Conservation (phyloP, 1,140 invertebrate genomes). For the Danaus melanippus region DNA sequence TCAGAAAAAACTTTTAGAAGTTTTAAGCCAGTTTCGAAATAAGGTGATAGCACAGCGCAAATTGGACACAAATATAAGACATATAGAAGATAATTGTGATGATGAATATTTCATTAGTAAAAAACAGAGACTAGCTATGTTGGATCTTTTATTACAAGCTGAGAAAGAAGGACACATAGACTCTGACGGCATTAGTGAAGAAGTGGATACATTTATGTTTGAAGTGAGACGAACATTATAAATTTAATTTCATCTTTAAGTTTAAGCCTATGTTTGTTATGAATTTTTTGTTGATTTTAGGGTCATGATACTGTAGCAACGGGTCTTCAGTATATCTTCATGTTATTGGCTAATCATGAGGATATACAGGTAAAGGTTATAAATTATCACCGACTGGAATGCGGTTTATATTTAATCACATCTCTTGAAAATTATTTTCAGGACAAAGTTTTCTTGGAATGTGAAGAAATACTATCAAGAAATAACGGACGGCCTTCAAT, state of each 20-base stretch:
- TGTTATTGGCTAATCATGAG: conserved; percentile 76
- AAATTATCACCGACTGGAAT: too few species aligned
- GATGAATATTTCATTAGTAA: conserved; percentile 23
- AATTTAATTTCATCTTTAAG: background rate
- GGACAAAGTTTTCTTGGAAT: conserved; percentile 75
- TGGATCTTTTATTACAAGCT: conserved; percentile 82
- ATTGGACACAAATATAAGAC: background rate
- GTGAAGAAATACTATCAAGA: conserved; percentile 72
- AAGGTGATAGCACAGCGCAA: conserved; percentile 16
- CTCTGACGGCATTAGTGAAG: conserved; percentile 75
- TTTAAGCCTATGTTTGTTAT: background rate
- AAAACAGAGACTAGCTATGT: conserved; percentile 80
- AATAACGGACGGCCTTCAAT: conserved; percentile 58
- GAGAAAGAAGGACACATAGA: conserved; percentile 71
- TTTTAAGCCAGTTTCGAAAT: conserved; percentile 18
- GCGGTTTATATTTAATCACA: too few species aligned
- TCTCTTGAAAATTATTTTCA: conserved; percentile 39
- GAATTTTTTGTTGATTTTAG: conserved; percentile 21
- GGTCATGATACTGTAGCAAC: conserved; percentile 85
- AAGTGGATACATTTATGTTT: conserved; percentile 87
- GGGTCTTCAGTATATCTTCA: conserved; percentile 78
- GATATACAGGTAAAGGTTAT: conserved; percentile 71
- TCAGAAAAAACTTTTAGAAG: conserved; percentile 11
- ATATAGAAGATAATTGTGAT: conserved; percentile 22
- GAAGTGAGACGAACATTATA: conserved; percentile 67